Conservation (phyloP, 1,140 invertebrate species). For the Drosophila azteca region DNA sequence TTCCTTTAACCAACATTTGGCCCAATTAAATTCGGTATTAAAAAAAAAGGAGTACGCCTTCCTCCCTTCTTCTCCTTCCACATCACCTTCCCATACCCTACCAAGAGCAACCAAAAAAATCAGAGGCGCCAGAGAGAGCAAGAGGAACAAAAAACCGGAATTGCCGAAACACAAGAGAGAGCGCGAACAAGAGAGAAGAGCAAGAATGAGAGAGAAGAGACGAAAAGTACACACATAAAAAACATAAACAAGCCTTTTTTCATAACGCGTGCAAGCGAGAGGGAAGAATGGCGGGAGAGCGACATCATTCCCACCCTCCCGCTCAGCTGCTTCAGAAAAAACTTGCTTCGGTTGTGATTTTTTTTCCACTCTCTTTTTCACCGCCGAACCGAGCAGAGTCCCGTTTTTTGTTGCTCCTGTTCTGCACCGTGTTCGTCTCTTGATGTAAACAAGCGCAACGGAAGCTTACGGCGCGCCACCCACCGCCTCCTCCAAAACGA, state of each 20-base stretch:
- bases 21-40: constrained; percentile 50
- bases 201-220: constrained; percentile 18
- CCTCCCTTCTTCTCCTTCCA: constrained; percentile 3
- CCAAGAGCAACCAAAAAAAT: constrained; percentile 11
- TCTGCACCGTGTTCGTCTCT: constrained; percentile 5
- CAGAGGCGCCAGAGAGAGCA: constrained; percentile 10
- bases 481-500: constrained; percentile 7
- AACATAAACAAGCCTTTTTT: constrained; percentile 79
- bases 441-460: constrained; percentile 50
- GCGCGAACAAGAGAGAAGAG: constrained; percentile 24
- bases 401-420: constrained; percentile 9
- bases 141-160: constrained; percentile 61
- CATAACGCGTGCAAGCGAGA: constrained; percentile 32
- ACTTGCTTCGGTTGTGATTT: constrained; percentile 65
- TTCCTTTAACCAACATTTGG: constrained; percentile 36
- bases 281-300: constrained; percentile 17
- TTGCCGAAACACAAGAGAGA: constrained; percentile 45
- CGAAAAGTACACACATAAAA: constrained; percentile 70
- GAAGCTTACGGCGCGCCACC: constrained; percentile 15
- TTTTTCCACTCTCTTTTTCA: constrained; percentile 43
- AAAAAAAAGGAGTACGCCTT: constrained; percentile 39
- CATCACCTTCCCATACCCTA: no score
- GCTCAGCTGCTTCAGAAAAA: constrained; percentile 65
- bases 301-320: constrained; percentile 33
- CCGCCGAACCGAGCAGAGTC: neutral